Conservation (phyloP, 2,113 vertebrate genomes). For the Holacanthus passer region DNA sequence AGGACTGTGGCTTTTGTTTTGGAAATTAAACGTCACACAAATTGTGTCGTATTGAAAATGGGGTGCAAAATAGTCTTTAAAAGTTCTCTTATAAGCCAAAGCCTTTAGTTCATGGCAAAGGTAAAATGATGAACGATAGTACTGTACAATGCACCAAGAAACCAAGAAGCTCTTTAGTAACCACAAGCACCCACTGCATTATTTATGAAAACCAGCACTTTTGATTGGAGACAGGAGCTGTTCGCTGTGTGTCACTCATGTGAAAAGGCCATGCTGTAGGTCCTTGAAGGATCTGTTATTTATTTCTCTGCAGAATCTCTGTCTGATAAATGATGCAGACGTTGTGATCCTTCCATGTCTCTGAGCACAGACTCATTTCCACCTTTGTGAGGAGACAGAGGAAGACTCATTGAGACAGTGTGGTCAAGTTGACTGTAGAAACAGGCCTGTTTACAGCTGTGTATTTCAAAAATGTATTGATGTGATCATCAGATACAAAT, state of each 20-base stretch:
- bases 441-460: background rate
- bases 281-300: conserved; percentile 12
- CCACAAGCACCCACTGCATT: conserved; percentile 15
- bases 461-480: background rate
- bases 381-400: background rate
- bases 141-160: background rate
- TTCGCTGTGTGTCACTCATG: conserved; percentile 18
- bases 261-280: conserved; percentile 18
- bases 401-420: background rate
- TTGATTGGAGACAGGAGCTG: background rate
- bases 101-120: too few species aligned
- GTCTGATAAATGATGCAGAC: conserved; percentile 9
- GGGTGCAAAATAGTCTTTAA: background rate
- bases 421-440: background rate
- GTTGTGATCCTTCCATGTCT: background rate
- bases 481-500: background rate
- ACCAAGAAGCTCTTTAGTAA: conserved; percentile 3
- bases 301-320: conserved; percentile 8
- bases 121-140: background rate
- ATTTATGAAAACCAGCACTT: conserved; percentile 33
- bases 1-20: background rate
- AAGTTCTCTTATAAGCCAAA: background rate
- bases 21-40: background rate
- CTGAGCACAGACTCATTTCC: background rate
- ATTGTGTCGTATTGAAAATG: background rate